Evolutionary conservation across 2,113 vertebrate genomes (phyloP), one percentile per base, ranked within the genome.

Genomic region (Arvicanthis niloticus): DNA sequence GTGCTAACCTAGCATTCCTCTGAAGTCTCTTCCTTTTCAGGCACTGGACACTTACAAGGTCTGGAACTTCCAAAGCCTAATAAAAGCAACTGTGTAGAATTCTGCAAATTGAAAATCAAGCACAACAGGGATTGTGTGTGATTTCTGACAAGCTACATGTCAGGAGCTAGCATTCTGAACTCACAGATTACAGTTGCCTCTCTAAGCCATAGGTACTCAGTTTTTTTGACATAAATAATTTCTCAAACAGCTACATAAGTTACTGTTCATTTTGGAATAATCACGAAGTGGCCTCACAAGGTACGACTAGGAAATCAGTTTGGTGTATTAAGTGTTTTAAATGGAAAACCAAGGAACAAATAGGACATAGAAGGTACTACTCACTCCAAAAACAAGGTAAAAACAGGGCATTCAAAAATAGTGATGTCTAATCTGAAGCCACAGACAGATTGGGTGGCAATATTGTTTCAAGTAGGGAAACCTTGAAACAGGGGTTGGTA

Each of bases 201-300:
- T 62, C 13, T 62, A 62, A 17, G 24, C 40, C 81, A 42, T 10
- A 85, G 58, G 15, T 45, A 62, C 16, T 45, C 58, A 31, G 56
- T 80, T 85, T 80, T 85, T 56, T 72, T 92, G 85, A 42, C 42
- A 40, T 56, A 93, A 67, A 73, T 65, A 60, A 72, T 58, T 85
- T 86, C 60, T 89, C 68, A 91, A 21, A 37, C 6, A 62, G 34
- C 15, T 91, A 42, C 1, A 94, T 7, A 88, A 9, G 81, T 75
- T 58, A 5, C 37, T 94, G 94, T 95, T 29, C 51, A 45, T 88
- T 88, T 62, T 37, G 26, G 26, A 19, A 89, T 58, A 60, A 73
- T 51, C n/a, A 34, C 16, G 0, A 7, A 60, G 40, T 10, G 31
- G 73, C 12, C 26, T 72, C 75, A 94, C 13, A 34, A 29, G 21